phyloP scores from a whole-genome alignment of 2,888 invertebrate genomes.

The Automeris io region DNA sequence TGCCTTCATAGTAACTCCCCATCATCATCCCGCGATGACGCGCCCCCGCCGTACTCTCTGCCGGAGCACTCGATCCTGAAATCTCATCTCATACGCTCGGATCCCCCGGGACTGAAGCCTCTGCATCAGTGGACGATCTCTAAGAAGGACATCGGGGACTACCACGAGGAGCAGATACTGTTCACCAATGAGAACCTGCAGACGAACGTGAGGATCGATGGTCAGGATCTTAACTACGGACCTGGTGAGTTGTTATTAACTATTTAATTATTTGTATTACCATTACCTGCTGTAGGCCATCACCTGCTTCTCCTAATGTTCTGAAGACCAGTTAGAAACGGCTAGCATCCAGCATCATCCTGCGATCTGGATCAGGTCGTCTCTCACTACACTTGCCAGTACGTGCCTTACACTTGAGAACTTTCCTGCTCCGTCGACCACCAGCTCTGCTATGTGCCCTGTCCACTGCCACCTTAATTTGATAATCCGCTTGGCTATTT shows the following conservation, averaged over 20 bases:
- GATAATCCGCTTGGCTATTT: too few relatives aligned
- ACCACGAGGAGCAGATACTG: constrained; percentile 64
- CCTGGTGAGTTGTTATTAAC: constrained; percentile 63
- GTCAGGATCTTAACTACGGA: constrained; percentile 58
- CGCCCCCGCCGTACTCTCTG: constrained; percentile 56
- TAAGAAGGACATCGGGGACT: constrained; percentile 63
- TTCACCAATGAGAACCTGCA: constrained; percentile 67
- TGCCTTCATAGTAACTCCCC: constrained; percentile 39
- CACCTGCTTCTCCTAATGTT: too few relatives aligned
- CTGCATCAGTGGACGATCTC: constrained; percentile 71
- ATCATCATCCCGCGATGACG: constrained; percentile 46
- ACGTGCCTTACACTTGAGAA: too few relatives aligned
- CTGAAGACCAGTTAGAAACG: too few relatives aligned
- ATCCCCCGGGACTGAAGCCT: constrained; percentile 39
- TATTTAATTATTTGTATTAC: too few relatives aligned
- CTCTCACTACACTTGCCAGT: too few relatives aligned
- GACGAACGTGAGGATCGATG: constrained; percentile 41
- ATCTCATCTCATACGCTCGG: constrained; percentile 54
- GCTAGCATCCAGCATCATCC: too few relatives aligned
- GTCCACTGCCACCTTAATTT: too few relatives aligned
- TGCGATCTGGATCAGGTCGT: too few relatives aligned
- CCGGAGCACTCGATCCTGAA: constrained; percentile 67
- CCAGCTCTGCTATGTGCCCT: too few relatives aligned
- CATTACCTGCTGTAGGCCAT: too few relatives aligned
- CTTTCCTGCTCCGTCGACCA: too few relatives aligned